Conservation (phyloP, 2,113 vertebrate genomes). For the Blennius ocellaris region DNA sequence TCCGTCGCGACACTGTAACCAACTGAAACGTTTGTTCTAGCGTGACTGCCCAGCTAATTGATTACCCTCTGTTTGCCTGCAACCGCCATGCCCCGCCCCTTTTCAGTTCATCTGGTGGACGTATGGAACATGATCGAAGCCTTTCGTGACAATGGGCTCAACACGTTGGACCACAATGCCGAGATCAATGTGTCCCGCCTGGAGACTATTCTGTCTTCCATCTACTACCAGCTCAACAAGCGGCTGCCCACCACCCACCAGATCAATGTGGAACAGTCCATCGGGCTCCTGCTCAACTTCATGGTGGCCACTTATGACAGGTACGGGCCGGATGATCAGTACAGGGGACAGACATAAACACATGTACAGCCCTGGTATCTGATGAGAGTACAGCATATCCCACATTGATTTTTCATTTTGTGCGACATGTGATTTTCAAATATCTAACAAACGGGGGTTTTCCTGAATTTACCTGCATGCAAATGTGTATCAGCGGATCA, state of each 20-base stretch:
- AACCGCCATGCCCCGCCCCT: neutral
- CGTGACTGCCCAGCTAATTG: slow-evolving; percentile 19
- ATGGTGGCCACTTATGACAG: slow-evolving; percentile 97
- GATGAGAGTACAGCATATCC: neutral
- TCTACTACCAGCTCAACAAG: slow-evolving; percentile 99
- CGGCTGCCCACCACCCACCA: slow-evolving; percentile 97
- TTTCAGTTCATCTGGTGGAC: slow-evolving; percentile 94
- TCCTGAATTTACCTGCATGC: no score
- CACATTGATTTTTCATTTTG: no score
- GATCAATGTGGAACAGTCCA: slow-evolving; percentile 97
- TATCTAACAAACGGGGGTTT: no score
- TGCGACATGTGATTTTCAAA: no score
- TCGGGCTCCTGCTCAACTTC: slow-evolving; percentile 98
- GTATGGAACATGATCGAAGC: slow-evolving; percentile 99
- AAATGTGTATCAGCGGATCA: no score
- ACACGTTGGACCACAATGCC: slow-evolving; percentile 90
- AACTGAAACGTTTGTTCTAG: slow-evolving; percentile 1
- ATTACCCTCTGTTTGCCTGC: slow-evolving; percentile 11
- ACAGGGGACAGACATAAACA: neutral
- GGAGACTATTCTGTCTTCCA: slow-evolving; percentile 96
- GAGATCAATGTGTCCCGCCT: slow-evolving; percentile 98
- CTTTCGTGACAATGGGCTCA: slow-evolving; percentile 97
- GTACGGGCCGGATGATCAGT: slow-evolving; percentile 56
- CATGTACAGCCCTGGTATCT: neutral
- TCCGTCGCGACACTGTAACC: neutral